Conservation (phyloP, 2,113 vertebrate genomes). For the Sarotherodon lohbergeri region DNA sequence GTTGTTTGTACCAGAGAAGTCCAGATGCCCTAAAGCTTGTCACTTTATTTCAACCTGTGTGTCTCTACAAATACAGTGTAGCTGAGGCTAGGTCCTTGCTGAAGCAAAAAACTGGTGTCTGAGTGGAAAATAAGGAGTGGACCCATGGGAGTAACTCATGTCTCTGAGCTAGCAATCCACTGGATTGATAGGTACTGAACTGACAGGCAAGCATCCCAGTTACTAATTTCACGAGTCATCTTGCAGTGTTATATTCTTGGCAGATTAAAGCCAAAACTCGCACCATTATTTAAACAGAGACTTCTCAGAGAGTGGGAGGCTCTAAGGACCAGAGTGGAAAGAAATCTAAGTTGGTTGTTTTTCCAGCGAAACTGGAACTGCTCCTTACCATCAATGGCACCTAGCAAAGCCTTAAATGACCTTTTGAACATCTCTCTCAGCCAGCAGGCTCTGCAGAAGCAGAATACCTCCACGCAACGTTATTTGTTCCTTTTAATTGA, state of each 20-base stretch:
- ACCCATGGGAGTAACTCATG: not conserved
- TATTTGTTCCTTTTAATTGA: not conserved
- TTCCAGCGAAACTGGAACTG: not conserved
- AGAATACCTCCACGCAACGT: accelerated
- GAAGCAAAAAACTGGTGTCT: not conserved
- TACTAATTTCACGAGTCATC: not conserved
- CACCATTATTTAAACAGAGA: not conserved
- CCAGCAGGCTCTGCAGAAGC: not conserved
- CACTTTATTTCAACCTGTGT: not conserved
- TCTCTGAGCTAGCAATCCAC: not conserved
- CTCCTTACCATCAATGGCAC: not conserved
- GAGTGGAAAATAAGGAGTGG: not conserved
- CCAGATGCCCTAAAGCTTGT: not conserved
- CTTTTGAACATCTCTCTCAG: not conserved
- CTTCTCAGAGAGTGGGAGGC: not conserved
- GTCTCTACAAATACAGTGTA: not conserved
- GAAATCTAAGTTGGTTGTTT: not conserved
- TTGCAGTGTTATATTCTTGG: not conserved
- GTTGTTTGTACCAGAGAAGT: not conserved
- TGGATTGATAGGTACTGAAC: not conserved
- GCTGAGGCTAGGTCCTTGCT: not conserved
- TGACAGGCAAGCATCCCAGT: not conserved
- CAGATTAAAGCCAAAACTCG: not conserved
- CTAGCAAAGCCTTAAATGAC: not conserved
- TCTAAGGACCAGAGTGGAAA: not conserved